Base-by-base conservation (phyloP, 2,888 invertebrate genomes). In the Pardosa pseudoannulata region DNA sequence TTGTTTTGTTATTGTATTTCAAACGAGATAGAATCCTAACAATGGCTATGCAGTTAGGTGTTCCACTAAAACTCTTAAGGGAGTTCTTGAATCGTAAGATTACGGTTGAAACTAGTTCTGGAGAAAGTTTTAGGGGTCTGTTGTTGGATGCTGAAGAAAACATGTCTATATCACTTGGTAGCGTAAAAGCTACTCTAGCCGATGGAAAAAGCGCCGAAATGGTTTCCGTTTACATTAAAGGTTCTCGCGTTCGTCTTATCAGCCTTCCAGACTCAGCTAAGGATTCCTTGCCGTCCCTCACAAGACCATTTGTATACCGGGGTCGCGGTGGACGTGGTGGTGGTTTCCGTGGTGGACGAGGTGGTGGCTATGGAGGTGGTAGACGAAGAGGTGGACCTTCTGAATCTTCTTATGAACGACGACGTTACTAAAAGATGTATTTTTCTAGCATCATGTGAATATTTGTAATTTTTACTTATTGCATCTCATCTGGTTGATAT, bases 141-240 rank as follows among this genome's bases (percentile, higher is more conserved):
- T 39, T 80, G 6, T 2, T 67, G 2, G 50, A 67, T 1, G 67
- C 73, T 13, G 67, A 80, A 19, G 73, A 73, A 1, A 73, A 65
- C 6, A 50, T 80, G 67, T 67, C 19, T 32, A 1, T 80, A 6
- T 27, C 11, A 11, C 36, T 80, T 5, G 9, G 1, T 1, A 9
- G 19, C 19, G 80, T 80, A 1, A 73, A 46, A 28, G 68, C 50
- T 1, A 56, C 46, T n/a, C 67, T 68, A 1, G 23, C 36, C 16
- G 65, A 65, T 36, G 80, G 80, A 0, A 39, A 73, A 5, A 56
- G 28, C 1, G 13, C 28, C 0, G 36, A 80, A 1, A 65, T 80
- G 50, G 41, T 67, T 0, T 67, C 31, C 6, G 73, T 80, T 0
- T 80, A 67, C 31, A 28, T 80, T 0, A 73, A 73, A 28, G 73